phyloP scores from a whole-genome alignment of 2,113 vertebrate genomes.

The Ceuthmochares aereus region DNA sequence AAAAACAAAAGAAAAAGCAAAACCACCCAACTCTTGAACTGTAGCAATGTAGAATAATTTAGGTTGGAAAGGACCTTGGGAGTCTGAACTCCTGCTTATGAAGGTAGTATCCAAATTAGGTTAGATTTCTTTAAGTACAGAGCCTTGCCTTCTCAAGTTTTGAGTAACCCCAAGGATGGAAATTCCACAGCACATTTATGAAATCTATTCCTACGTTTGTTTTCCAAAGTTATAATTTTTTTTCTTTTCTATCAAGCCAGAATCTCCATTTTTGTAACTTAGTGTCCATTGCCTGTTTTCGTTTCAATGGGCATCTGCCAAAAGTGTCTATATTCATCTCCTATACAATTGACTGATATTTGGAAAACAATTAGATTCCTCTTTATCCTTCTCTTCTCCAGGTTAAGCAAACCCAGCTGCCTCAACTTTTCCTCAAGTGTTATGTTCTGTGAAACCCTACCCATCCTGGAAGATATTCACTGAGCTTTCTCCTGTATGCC shows the following conservation, averaged over 20 bases:
- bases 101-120: neutral
- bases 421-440: neutral
- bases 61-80: neutral
- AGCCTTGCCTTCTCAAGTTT: neutral
- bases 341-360: neutral
- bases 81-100: neutral
- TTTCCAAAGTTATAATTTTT: neutral
- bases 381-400: neutral
- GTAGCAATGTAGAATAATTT: neutral
- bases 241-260: neutral
- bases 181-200: neutral
- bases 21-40: neutral
- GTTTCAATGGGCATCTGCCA: neutral
- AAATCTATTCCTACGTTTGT: neutral
- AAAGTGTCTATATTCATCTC: neutral
- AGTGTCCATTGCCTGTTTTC: neutral
- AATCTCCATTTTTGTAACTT: neutral
- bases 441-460: neutral
- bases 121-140: neutral
- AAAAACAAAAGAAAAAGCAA: neutral
- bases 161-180: neutral
- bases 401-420: neutral
- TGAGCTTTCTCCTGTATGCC: neutral
- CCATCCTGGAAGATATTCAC: neutral
- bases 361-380: neutral